Conservation (phyloP, 2,888 invertebrate genomes). For the Ashinkailepas kermadecensis region DNA sequence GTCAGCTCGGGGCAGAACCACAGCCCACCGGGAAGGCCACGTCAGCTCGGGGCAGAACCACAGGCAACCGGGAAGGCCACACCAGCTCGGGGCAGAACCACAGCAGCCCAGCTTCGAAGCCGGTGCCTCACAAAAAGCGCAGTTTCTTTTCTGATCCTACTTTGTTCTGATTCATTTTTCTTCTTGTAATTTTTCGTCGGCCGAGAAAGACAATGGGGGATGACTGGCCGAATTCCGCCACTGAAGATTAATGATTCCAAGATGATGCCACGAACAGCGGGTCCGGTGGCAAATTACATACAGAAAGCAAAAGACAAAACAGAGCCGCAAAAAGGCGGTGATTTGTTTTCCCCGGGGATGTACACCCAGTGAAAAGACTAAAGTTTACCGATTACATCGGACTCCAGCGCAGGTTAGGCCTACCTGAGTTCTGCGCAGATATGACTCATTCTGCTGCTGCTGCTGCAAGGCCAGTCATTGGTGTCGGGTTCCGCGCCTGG, state of each 20-base stretch:
- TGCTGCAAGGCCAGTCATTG: too few species aligned
- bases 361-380: background rate
- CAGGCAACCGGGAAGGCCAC: too few species aligned
- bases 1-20: too few species aligned
- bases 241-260: constrained; percentile 17
- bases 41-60: too few species aligned
- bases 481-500: too few species aligned
- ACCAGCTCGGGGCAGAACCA: too few species aligned
- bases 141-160: constrained; percentile 1
- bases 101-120: background rate
- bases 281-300: constrained; percentile 20
- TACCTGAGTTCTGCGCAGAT: too few species aligned
- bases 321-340: background rate
- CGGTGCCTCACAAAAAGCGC: background rate
- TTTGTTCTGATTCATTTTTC: constrained; percentile 21
- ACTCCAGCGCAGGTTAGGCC: too few species aligned
- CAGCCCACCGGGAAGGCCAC: too few species aligned
- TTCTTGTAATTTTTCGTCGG: constrained; percentile 20
- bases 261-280: constrained; percentile 14
- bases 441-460: too few species aligned
- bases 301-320: constrained; percentile 20
- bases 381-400: too few species aligned
- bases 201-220: constrained; percentile 20
- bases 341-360: constrained; percentile 17
- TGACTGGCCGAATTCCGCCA: constrained; percentile 18